These are phyloP conservation scores for Rallus limicola DNA, from an alignment of 2,113 vertebrate genomes.

Conservation along the genomic window DNA sequence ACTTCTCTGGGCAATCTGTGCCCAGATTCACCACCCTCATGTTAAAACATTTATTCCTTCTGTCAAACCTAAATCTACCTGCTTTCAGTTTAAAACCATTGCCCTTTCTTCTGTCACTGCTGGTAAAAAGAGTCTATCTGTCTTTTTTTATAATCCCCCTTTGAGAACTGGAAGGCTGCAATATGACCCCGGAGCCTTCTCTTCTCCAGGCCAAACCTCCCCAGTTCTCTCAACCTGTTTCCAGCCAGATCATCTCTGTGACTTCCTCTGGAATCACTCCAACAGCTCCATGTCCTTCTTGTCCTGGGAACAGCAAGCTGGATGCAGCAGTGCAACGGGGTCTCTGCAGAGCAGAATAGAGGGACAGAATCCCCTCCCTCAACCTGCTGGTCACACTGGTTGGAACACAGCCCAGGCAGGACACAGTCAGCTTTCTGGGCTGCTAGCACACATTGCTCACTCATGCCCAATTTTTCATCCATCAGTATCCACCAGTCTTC, in stretches of 20 bases:
- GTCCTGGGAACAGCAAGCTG: not conserved
- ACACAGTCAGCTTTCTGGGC: rapidly evolving
- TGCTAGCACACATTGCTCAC: not conserved
- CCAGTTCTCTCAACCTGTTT: too few species aligned
- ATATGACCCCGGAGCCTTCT: not conserved
- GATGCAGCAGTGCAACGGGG: rapidly evolving
- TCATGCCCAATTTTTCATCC: not conserved
- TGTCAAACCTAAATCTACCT: not conserved
- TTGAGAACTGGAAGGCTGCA: rapidly evolving
- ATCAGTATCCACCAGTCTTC: not conserved
- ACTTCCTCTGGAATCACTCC: not conserved
- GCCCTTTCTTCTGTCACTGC: not conserved
- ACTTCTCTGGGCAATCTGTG: not conserved
- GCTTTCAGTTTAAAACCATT: not conserved
- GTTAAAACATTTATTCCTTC: not conserved
- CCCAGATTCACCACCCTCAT: too few species aligned
- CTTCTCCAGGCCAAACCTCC: not conserved
- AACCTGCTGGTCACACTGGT: not conserved
- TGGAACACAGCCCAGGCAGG: not conserved
- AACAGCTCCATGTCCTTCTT: rapidly evolving
- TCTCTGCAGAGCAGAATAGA: not conserved
- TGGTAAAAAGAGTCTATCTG: too few species aligned
- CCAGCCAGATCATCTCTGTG: rapidly evolving
- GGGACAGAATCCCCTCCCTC: not conserved
- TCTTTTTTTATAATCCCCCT: not conserved